Percentiles rank a stretch among this genome's conserved stretches.
phyloP scores from a whole-genome alignment of 1,140 invertebrate genomes.

The Gonioctena quinquepunctata region DNA sequence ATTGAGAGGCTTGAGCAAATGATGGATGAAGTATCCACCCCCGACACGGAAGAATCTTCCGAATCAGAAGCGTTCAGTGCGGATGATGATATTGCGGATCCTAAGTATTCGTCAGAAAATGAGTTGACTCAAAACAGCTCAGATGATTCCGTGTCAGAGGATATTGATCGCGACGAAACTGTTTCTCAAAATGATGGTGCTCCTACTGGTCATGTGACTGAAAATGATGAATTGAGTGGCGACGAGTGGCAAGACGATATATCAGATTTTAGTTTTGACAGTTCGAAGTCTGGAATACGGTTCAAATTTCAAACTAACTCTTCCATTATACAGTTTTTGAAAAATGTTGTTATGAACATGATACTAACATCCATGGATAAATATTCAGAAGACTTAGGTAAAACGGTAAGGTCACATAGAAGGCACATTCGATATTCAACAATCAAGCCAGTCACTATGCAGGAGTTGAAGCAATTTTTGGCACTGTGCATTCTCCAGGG shows the following conservation, averaged over 20 bases:
- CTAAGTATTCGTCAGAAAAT: too few relatives aligned
- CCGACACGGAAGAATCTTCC: too few relatives aligned
- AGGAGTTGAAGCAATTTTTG: slow-evolving; percentile 12
- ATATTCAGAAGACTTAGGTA: not conserved
- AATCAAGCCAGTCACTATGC: not conserved
- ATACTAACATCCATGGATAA: not conserved
- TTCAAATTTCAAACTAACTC: not conserved
- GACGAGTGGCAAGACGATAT: slow-evolving; percentile 5
- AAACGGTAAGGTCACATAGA: not conserved
- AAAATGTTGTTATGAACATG: slow-evolving; percentile 6
- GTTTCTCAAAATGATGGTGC: not conserved
- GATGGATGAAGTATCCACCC: not conserved
- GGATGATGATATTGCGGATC: slow-evolving; percentile 4
- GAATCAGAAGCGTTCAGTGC: too few relatives aligned
- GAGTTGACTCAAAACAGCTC: too few relatives aligned
- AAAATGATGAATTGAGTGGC: slow-evolving; percentile 9
- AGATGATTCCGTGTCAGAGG: not conserved
- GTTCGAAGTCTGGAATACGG: too few relatives aligned
- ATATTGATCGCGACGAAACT: not conserved
- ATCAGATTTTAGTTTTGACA: slow-evolving; percentile 9
- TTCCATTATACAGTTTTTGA: not conserved
- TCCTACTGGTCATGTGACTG: not conserved
- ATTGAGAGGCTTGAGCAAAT: not conserved
- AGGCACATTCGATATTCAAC: not conserved
- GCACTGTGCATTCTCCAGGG: not conserved